phyloP scores from a whole-genome alignment of 2,797 vertebrate species.

The Decapterus maruadsi region DNA sequence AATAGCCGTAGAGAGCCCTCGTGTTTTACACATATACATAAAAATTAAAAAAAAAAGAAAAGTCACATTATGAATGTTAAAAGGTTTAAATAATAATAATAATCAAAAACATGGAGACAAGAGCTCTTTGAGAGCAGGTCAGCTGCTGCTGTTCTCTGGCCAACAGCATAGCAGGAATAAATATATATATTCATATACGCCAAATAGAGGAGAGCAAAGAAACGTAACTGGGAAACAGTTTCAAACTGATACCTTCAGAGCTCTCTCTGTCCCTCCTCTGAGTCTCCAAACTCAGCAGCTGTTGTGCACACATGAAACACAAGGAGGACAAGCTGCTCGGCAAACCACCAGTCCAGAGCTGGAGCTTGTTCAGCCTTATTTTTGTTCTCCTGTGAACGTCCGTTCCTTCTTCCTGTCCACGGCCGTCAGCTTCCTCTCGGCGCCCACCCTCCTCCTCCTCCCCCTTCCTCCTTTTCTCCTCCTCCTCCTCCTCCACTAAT shows the following conservation, averaged over 20 bases:
- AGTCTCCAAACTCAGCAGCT: conserved; percentile 60
- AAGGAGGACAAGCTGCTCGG: conserved; percentile 26
- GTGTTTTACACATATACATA: conserved; percentile 79
- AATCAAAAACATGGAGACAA: conserved; percentile 80
- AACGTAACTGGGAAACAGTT: conserved; percentile 71
- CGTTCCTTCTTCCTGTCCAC: conserved; percentile 74
- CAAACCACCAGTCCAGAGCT: conserved; percentile 48
- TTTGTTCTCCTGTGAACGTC: conserved; percentile 68
- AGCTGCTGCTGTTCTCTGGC: conserved; percentile 80
- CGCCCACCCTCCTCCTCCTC: neutral
- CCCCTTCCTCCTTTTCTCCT: no score
- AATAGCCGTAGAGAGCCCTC: conserved; percentile 80
- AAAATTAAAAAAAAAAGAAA: conserved; percentile 39
- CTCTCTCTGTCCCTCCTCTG: conserved; percentile 50
- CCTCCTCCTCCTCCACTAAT: conserved; percentile 14
- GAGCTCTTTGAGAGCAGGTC: conserved; percentile 88
- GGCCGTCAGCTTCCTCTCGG: conserved; percentile 60
- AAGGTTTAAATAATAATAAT: conserved; percentile 86
- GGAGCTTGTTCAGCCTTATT: conserved; percentile 55
- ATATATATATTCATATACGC: conserved; percentile 80
- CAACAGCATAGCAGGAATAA: conserved; percentile 85
- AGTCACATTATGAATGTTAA: conserved; percentile 84
- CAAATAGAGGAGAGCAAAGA: conserved; percentile 70
- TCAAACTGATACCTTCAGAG: conserved; percentile 71
- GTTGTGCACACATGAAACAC: conserved; percentile 61